Evolutionary conservation across 2,888 invertebrate species (phyloP).

Genomic region (Leucoptera coffeella): DNA sequence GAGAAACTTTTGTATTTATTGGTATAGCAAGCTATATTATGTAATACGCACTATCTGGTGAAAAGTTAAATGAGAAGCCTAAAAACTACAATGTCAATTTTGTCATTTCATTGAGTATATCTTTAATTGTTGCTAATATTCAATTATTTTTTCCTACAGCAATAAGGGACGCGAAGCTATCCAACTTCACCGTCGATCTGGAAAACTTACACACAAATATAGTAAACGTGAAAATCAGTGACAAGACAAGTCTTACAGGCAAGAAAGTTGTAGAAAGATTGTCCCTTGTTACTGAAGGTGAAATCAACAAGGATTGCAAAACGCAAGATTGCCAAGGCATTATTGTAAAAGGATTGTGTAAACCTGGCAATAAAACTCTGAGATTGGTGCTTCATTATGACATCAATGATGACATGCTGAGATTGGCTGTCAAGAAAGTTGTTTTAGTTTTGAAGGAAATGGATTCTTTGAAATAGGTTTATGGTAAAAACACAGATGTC

Average conservation of each 20-base stretch:
- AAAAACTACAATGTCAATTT: too few species aligned
- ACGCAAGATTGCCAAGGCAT: conserved; percentile 18
- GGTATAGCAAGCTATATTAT: too few species aligned
- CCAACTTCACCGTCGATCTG: conserved; percentile 47
- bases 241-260: conserved; percentile 34
- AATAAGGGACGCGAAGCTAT: conserved; percentile 41
- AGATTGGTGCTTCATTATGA: conserved; percentile 61
- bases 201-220: conserved; percentile 59
- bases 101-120: too few species aligned
- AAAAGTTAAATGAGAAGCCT: too few species aligned
- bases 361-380: conserved; percentile 36
- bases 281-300: conserved; percentile 25
- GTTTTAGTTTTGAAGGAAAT: conserved; percentile 49
- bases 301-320: conserved; percentile 37
- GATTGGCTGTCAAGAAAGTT: conserved; percentile 55
- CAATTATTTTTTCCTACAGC: conserved; percentile 19
- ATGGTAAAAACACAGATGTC: too few species aligned
- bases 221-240: conserved; percentile 49
- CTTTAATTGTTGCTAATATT: too few species aligned
- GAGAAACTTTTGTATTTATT: too few species aligned
- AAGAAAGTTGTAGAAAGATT: conserved; percentile 49
- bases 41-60: too few species aligned
- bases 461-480: too few species aligned
- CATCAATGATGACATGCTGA: conserved; percentile 51
- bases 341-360: conserved; percentile 42